Evolutionary conservation across 1,140 invertebrate species (phyloP).

Genomic region (Rhynchophorus ferrugineus): DNA sequence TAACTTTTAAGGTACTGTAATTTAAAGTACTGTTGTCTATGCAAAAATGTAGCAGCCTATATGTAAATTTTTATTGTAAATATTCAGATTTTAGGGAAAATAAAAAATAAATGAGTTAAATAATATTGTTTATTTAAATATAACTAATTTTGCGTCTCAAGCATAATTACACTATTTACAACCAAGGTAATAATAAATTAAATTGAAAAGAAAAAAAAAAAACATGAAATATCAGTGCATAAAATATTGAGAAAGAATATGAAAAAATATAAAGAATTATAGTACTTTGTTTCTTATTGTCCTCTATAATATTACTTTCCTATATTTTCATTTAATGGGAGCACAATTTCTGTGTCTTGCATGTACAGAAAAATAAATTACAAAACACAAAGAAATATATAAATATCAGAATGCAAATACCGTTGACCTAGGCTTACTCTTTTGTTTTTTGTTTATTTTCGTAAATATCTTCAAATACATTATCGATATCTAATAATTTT

Average conservation of each 20-base stretch:
- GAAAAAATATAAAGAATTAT: not conserved
- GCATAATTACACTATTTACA: slow-evolving; percentile 28
- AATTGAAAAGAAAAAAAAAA: slow-evolving; percentile 9
- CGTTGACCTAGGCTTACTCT: not conserved
- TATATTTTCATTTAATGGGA: not conserved
- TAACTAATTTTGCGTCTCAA: slow-evolving; percentile 23
- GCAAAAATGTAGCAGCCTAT: too few species aligned
- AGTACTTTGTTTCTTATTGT: slow-evolving; percentile 9
- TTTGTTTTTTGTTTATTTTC: not conserved
- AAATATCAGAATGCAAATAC: not conserved
- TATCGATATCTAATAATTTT: not conserved
- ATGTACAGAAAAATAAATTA: too few species aligned
- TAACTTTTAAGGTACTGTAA: too few species aligned
- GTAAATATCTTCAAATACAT: slow-evolving; percentile 4
- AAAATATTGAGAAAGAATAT: slow-evolving; percentile 12
- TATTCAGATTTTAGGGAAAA: too few species aligned
- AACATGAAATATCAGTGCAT: slow-evolving; percentile 4
- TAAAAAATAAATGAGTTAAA: too few species aligned
- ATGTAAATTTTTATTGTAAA: too few species aligned
- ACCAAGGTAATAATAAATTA: slow-evolving; percentile 25
- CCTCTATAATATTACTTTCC: slow-evolving; percentile 6
- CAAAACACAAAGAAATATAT: too few species aligned
- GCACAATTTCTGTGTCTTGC: too few species aligned
- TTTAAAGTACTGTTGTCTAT: too few species aligned
- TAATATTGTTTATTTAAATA: slow-evolving; percentile 25